Evolutionary conservation across 2,113 vertebrate genomes (phyloP).

Genomic region (Ochotona princeps): DNA sequence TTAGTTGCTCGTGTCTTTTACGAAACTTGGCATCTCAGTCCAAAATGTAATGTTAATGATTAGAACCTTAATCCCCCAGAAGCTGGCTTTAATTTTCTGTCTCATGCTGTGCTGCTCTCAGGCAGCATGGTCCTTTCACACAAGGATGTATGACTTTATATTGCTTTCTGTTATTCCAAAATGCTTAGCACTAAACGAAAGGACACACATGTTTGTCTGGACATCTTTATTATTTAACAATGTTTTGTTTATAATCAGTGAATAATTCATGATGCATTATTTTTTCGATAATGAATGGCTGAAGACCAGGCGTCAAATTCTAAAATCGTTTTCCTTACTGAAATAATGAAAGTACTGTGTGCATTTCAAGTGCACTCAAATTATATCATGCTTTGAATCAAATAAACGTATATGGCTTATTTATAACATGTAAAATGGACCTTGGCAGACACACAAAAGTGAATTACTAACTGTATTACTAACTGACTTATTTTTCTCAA

Average conservation of each 20-base stretch:
- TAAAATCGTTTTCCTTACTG: slow-evolving; percentile 19
- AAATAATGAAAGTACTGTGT: slow-evolving; percentile 40
- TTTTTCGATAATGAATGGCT: slow-evolving; percentile 45
- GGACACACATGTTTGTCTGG: not conserved
- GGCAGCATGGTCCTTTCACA: not conserved
- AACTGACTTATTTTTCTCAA: slow-evolving; percentile 52
- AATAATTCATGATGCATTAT: not conserved
- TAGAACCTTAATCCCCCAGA: not conserved
- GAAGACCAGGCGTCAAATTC: slow-evolving; percentile 8
- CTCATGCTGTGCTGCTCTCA: not conserved
- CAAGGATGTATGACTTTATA: not conserved
- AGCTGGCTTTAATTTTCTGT: not conserved
- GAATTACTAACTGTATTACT: slow-evolving; percentile 17
- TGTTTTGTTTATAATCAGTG: slow-evolving; percentile 68
- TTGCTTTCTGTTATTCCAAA: not conserved
- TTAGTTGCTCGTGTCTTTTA: slow-evolving; percentile 13
- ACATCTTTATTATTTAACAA: slow-evolving; percentile 49
- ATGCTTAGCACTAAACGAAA: not conserved
- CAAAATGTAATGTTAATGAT: not conserved
- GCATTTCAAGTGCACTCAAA: slow-evolving; percentile 34
- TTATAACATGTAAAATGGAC: slow-evolving; percentile 63
- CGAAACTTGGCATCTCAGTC: not conserved
- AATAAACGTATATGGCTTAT: slow-evolving; percentile 55
- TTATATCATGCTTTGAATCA: slow-evolving; percentile 32
- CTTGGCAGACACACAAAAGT: slow-evolving; percentile 41